A percentile compares a stretch with the other conserved stretches of the same genome.
Conservation (phyloP, 1,140 invertebrate species). For the Caenorhabditis remanei region DNA sequence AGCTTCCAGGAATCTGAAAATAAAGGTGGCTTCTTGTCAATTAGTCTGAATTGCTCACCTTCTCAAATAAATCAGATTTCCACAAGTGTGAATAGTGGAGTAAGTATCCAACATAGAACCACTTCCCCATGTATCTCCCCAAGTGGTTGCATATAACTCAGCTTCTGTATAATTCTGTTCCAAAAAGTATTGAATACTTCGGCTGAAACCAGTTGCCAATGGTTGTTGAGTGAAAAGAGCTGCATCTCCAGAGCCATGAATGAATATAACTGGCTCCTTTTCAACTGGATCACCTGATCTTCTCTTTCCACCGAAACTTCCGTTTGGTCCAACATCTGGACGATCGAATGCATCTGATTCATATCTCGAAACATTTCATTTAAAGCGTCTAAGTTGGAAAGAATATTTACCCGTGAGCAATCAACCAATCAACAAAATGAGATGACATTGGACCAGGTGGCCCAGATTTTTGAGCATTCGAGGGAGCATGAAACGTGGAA, state of each 20-base stretch:
- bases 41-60: background rate
- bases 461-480: constrained; percentile 53
- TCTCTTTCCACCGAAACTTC: constrained; percentile 75
- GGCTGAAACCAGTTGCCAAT: constrained; percentile 69
- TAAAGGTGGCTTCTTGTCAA: background rate
- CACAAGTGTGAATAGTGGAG: constrained; percentile 75
- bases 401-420: constrained; percentile 71
- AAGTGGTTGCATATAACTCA: constrained; percentile 76
- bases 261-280: constrained; percentile 76
- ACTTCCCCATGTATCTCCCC: constrained; percentile 78
- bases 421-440: constrained; percentile 77
- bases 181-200: constrained; percentile 77
- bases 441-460: constrained; percentile 63
- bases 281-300: constrained; percentile 65
- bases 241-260: constrained; percentile 75
- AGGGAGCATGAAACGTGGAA: constrained; percentile 3
- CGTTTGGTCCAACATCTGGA: constrained; percentile 76
- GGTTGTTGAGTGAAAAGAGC: constrained; percentile 77
- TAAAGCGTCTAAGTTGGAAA: background rate
- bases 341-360: constrained; percentile 75
- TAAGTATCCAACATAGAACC: constrained; percentile 76
- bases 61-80: constrained; percentile 73
- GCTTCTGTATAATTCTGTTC: constrained; percentile 75
- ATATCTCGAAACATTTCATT: constrained; percentile 61
- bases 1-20: constrained; percentile 73